phyloP scores from a whole-genome alignment of 2,797 vertebrate genomes.

The Enteromius radiatus region DNA sequence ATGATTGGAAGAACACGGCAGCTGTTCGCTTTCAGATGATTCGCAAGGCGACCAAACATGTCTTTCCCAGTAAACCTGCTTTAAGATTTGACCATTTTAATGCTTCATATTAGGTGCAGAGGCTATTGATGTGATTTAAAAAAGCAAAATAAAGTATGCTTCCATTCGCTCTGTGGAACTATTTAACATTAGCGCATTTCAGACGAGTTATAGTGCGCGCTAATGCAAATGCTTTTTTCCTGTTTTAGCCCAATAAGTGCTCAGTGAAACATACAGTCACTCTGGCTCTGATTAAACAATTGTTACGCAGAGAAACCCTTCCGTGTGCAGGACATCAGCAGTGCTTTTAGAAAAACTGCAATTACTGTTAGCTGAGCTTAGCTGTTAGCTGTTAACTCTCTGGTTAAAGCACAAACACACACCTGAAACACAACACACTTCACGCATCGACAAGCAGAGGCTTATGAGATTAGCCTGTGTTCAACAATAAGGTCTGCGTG shows the following conservation, averaged over 20 bases:
- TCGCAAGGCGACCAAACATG: constrained; percentile 35
- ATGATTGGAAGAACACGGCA: constrained; percentile 51
- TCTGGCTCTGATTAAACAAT: constrained; percentile 53
- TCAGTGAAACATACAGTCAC: constrained; percentile 43
- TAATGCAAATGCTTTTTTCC: constrained; percentile 46
- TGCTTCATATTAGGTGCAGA: constrained; percentile 31
- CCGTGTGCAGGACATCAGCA: constrained; percentile 49
- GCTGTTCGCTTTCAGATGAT: constrained; percentile 51
- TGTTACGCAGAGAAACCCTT: constrained; percentile 47
- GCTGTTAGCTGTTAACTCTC: constrained; percentile 22
- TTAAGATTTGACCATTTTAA: constrained; percentile 24
- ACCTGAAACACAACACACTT: constrained; percentile 7
- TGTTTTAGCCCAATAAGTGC: constrained; percentile 56
- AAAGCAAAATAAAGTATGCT: not conserved
- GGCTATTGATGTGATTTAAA: constrained; percentile 21
- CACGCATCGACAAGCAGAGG: not conserved
- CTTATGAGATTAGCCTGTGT: constrained; percentile 2
- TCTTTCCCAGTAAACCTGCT: constrained; percentile 55
- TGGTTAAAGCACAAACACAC: constrained; percentile 53
- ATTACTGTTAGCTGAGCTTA: constrained; percentile 46
- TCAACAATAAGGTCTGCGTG: not conserved
- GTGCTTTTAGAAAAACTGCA: constrained; percentile 61
- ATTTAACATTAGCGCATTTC: constrained; percentile 43
- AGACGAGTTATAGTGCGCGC: constrained; percentile 45
- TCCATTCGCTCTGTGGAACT: constrained; percentile 28